Conservation (phyloP, 2,888 invertebrate genomes). For the Trichopria drosophilae region DNA sequence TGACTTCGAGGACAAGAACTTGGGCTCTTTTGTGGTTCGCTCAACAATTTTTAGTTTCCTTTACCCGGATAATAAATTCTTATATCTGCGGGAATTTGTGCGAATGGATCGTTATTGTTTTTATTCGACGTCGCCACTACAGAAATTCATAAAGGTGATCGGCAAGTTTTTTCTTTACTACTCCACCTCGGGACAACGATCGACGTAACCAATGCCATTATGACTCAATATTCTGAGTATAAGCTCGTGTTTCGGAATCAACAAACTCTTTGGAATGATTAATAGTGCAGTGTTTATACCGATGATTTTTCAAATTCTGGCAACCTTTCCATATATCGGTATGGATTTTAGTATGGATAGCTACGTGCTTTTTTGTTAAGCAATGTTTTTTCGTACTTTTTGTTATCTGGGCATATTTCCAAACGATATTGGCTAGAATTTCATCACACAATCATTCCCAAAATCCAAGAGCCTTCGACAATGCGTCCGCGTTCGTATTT, state of each 20-base stretch:
- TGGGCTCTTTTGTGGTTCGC: too few species aligned
- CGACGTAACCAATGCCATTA: conserved; percentile 25
- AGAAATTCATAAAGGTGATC: conserved; percentile 22
- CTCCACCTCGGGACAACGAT: conserved; percentile 12
- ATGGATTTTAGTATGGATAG: conserved; percentile 8
- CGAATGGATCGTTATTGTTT: conserved; percentile 14
- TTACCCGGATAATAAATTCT: conserved; percentile 6
- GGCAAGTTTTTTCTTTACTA: conserved; percentile 13
- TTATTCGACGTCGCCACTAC: conserved; percentile 13
- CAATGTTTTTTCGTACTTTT: conserved; percentile 11
- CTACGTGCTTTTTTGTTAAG: conserved; percentile 8
- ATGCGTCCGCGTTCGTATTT: too few species aligned
- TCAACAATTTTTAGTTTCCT: too few species aligned
- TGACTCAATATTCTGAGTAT: too few species aligned
- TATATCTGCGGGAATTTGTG: conserved; percentile 10
- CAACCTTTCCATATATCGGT: conserved; percentile 7
- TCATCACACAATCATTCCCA: too few species aligned
- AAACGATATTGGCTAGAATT: too few species aligned
- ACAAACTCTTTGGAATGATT: conserved; percentile 19
- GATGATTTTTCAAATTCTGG: conserved; percentile 4
- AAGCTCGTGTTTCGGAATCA: conserved; percentile 6
- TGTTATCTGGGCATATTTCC: too few species aligned
- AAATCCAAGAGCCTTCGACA: too few species aligned
- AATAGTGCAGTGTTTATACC: conserved; percentile 12
- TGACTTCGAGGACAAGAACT: too few species aligned